A percentile compares a stretch with the other conserved stretches of the same genome.
phyloP scores from a whole-genome alignment of 2,888 invertebrate genomes.

The Palloptera scutellata region DNA sequence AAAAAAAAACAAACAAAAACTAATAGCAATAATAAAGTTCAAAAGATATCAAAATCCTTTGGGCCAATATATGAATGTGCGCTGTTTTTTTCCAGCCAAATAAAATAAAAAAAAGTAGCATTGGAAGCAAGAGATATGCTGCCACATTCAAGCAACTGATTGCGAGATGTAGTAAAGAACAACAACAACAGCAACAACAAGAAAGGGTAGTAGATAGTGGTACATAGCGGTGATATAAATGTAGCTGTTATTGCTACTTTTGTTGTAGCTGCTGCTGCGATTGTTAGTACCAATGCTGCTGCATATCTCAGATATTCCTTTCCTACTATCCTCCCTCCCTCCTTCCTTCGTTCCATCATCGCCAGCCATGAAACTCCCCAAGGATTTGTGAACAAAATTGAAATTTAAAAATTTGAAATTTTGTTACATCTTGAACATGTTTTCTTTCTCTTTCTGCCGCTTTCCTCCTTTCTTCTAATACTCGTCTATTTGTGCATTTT shows the following conservation, averaged over 20 bases:
- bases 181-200: neutral
- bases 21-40: neutral
- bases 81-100: neutral
- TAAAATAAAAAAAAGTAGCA: neutral
- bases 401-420: conserved; percentile 14
- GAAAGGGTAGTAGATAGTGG: neutral
- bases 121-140: neutral
- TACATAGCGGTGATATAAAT: neutral
- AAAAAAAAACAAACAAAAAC: neutral
- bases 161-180: neutral
- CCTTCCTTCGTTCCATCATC: neutral
- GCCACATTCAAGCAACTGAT: neutral
- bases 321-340: too few relatives aligned
- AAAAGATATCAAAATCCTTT: conserved; percentile 20
- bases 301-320: neutral
- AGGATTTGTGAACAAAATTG: conserved; percentile 32
- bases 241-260: neutral
- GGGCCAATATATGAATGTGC: conserved; percentile 1
- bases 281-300: neutral
- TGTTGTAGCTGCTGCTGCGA: neutral
- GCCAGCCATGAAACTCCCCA: neutral
- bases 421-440: neutral
- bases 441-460: neutral
- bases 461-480: too few relatives aligned
- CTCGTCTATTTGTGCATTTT: too few relatives aligned